A percentile compares a stretch with the other conserved stretches of the same genome.
Evolutionary conservation across 2,113 vertebrate species (phyloP).

Genomic region (Cichladusa arquata): DNA sequence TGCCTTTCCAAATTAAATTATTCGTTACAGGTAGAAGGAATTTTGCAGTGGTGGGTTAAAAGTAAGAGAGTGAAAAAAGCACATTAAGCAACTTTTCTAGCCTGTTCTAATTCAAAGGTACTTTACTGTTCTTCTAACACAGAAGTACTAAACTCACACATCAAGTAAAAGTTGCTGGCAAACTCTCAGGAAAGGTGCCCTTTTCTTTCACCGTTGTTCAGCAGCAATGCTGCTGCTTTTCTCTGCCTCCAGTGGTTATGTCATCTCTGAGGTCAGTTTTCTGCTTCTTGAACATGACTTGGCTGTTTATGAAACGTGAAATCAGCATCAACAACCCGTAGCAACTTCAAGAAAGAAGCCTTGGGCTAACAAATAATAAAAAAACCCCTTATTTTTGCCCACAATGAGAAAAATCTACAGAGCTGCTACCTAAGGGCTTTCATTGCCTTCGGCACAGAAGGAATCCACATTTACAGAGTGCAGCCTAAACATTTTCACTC

Average conservation of each 20-base stretch:
- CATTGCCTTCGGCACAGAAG: constrained; percentile 61
- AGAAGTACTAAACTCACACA: background rate
- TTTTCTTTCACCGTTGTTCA: constrained; percentile 12
- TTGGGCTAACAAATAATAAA: constrained; percentile 62
- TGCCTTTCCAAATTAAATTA: constrained; percentile 47
- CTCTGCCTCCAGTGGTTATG: constrained; percentile 36
- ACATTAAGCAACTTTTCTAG: constrained; percentile 22
- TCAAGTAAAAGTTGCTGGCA: constrained; percentile 47
- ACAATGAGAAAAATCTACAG: constrained; percentile 58
- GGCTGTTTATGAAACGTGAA: constrained; percentile 59
- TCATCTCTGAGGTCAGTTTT: constrained; percentile 52
- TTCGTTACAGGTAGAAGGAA: constrained; percentile 25
- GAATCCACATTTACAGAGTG: constrained; percentile 46
- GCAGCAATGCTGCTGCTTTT: background rate
- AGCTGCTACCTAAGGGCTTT: constrained; percentile 67
- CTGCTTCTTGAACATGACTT: constrained; percentile 58
- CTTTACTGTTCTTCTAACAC: background rate
- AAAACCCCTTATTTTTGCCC: background rate
- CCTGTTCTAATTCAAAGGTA: constrained; percentile 31
- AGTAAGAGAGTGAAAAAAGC: background rate
- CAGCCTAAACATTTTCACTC: constrained; percentile 58
- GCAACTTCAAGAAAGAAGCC: constrained; percentile 57
- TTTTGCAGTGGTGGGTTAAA: constrained; percentile 41
- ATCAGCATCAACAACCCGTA: constrained; percentile 46
- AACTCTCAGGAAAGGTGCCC: constrained; percentile 52